Evolutionary conservation across 2,113 vertebrate species (phyloP).

Genomic region (Syrmaticus mikado): DNA sequence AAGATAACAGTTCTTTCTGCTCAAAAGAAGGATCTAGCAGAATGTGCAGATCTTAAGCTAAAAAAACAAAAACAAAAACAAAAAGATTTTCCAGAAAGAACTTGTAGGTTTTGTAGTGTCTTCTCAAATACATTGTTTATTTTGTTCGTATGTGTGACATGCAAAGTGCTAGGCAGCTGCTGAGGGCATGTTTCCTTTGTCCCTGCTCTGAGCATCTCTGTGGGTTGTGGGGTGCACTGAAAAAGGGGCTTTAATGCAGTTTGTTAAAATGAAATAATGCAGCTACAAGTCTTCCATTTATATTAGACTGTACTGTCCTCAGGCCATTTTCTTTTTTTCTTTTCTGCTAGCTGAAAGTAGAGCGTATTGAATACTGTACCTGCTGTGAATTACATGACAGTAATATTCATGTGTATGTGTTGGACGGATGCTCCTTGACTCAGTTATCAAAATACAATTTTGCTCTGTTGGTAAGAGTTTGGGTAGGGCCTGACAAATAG

Average conservation of each 20-base stretch:
- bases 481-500: background rate
- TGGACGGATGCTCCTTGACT: slow-evolving; percentile 36
- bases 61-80: background rate
- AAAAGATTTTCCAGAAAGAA: background rate
- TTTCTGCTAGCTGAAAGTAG: background rate
- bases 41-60: background rate
- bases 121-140: background rate
- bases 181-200: background rate
- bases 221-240: background rate
- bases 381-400: background rate
- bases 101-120: background rate
- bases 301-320: background rate
- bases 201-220: background rate
- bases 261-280: background rate
- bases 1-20: background rate
- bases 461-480: slow-evolving; percentile 9
- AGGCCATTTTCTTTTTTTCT: background rate
- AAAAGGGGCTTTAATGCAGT: background rate
- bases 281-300: background rate
- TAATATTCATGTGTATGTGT: slow-evolving; percentile 7
- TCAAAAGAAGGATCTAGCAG: background rate
- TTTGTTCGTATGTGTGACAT: background rate
- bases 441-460: slow-evolving; percentile 25
- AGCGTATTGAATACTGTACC: background rate
- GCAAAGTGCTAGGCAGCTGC: background rate